Evolutionary conservation across 2,113 vertebrate genomes (phyloP).

Genomic region (Anhinga rufa): DNA sequence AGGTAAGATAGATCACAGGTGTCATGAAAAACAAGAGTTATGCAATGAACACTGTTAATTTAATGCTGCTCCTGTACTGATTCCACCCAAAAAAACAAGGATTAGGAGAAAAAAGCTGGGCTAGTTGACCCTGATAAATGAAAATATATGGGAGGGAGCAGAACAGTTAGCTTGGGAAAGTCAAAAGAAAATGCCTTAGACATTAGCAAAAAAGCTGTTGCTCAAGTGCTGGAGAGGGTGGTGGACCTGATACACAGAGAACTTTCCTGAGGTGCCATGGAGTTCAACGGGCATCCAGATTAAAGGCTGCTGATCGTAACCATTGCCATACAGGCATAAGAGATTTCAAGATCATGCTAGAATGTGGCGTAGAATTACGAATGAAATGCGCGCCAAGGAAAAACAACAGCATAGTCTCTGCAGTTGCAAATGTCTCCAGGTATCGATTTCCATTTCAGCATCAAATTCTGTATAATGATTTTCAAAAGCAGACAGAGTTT

Average conservation of each 20-base stretch:
- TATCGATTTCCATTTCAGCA: not conserved
- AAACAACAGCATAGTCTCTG: not conserved
- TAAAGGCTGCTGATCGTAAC: not conserved
- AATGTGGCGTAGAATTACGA: rapidly evolving
- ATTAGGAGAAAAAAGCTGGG: not conserved
- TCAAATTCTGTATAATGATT: not conserved
- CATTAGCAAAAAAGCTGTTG: not conserved
- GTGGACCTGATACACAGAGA: not conserved
- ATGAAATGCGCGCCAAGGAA: not conserved
- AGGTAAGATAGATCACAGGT: not conserved
- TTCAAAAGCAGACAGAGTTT: not conserved
- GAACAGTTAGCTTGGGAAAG: not conserved
- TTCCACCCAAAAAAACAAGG: not conserved
- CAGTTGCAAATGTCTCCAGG: not conserved
- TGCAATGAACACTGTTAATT: not conserved
- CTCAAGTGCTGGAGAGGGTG: not conserved
- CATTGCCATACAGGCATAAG: rapidly evolving
- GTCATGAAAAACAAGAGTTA: not conserved
- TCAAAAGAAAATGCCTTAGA: slow-evolving; percentile 20
- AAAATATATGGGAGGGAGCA: not conserved
- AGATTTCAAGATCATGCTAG: not conserved
- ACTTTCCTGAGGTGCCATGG: not conserved
- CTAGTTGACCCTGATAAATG: not conserved
- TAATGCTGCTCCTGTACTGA: not conserved
- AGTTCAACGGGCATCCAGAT: not conserved